Conservation (phyloP, 2,888 invertebrate species). For the Chaitophorus viminalis region DNA sequence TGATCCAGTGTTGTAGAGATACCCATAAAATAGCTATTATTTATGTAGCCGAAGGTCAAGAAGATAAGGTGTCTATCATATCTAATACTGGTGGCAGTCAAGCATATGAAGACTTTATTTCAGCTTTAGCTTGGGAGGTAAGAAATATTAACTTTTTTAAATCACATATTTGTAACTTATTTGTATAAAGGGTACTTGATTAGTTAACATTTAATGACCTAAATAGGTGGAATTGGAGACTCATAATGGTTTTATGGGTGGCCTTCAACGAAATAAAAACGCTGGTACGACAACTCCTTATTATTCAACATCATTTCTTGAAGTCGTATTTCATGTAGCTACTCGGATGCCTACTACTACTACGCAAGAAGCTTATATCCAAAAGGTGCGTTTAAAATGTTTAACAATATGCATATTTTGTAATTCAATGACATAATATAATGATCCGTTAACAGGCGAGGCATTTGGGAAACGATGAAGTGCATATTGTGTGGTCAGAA, state of each 20-base stretch:
- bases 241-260: constrained; percentile 95
- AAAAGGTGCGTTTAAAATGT: constrained; percentile 72
- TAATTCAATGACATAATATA: not conserved
- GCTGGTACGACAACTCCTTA: constrained; percentile 94
- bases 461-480: constrained; percentile 97
- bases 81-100: constrained; percentile 92
- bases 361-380: constrained; percentile 84
- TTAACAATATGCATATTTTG: no score
- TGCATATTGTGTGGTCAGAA: constrained; percentile 99
- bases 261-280: constrained; percentile 82
- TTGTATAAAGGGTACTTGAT: not conserved
- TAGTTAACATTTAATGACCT: not conserved
- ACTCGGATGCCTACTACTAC: constrained; percentile 92
- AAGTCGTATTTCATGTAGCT: constrained; percentile 97
- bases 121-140: constrained; percentile 79
- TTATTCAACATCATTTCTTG: constrained; percentile 90
- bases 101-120: constrained; percentile 88
- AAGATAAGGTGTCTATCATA: constrained; percentile 92
- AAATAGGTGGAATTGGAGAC: constrained; percentile 83
- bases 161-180: not conserved
- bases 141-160: constrained; percentile 5
- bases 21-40: constrained; percentile 98
- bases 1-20: constrained; percentile 78
- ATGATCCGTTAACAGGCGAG: constrained; percentile 74
- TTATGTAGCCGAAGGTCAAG: constrained; percentile 97